A percentile compares a stretch with the other conserved stretches of the same genome.
Conservation (phyloP, 64 coral and sea anemone species). For the Pocillopora damicornis region DNA sequence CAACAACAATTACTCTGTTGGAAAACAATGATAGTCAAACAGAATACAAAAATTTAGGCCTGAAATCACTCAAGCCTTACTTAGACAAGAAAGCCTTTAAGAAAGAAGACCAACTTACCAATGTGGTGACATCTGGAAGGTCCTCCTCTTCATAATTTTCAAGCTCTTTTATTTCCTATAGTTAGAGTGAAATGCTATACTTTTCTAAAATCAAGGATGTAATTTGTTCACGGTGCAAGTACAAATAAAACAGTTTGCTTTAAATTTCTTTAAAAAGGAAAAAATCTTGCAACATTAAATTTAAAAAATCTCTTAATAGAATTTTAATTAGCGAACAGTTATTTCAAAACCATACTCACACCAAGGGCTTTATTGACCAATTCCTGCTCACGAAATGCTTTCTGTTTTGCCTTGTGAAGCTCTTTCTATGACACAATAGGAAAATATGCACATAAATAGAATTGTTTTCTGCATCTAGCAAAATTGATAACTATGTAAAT, state of each 20-base stretch:
- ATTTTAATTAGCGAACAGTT: too few relatives aligned
- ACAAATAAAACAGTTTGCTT: too few relatives aligned
- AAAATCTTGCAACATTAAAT: neutral
- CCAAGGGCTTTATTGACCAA: conserved; percentile 72
- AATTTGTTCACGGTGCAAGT: neutral
- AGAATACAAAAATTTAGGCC: too few relatives aligned
- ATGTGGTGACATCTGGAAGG: conserved; percentile 82
- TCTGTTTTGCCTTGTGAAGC: conserved; percentile 52
- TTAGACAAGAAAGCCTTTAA: neutral
- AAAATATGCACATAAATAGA: neutral
- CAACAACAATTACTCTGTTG: neutral
- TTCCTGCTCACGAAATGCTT: conserved; percentile 81
- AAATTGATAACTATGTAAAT: neutral
- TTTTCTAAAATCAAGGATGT: neutral
- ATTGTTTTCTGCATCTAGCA: neutral
- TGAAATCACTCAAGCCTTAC: neutral
- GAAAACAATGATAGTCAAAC: neutral
- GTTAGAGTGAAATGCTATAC: neutral
- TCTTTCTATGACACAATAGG: conserved; percentile 46
- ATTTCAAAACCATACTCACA: conserved; percentile 28
- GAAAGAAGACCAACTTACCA: conserved; percentile 38
- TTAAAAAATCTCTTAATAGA: neutral
- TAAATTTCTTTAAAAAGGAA: too few relatives aligned
- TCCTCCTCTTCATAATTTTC: conserved; percentile 88
- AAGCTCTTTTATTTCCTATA: conserved; percentile 86